Conservation (phyloP, 2,113 vertebrate species). For the Choloepus hoffmanni region DNA sequence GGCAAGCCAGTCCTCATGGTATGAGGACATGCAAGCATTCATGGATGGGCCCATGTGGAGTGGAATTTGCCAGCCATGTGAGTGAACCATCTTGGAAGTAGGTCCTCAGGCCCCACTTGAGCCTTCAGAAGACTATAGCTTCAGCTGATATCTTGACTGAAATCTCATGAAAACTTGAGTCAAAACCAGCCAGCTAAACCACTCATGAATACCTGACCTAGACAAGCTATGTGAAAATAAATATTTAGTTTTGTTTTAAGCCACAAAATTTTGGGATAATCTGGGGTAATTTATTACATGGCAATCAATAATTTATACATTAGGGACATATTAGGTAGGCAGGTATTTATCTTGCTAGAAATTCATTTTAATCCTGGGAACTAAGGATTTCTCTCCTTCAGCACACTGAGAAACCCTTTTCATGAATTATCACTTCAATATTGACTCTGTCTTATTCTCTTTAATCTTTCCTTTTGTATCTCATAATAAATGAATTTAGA, state of each 20-base stretch:
- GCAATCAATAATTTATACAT: not conserved
- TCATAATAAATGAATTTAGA: not conserved
- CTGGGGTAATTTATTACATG: not conserved
- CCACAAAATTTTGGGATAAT: not conserved
- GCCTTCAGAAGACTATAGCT: not conserved
- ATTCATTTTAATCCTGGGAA: not conserved
- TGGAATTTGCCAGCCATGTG: not conserved
- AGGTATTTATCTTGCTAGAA: not conserved
- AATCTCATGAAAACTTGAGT: not conserved
- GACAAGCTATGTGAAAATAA: not conserved
- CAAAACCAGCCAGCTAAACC: not conserved
- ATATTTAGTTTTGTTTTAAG: not conserved
- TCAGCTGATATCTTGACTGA: not conserved
- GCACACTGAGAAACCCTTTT: not conserved
- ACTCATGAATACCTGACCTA: not conserved
- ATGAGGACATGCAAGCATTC: not conserved
- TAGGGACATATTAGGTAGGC: not conserved
- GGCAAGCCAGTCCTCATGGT: not conserved
- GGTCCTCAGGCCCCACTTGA: not conserved
- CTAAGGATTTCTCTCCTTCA: not conserved
- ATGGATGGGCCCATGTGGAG: not conserved
- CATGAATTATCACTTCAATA: not conserved
- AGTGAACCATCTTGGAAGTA: not conserved
- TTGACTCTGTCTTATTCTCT: not conserved
- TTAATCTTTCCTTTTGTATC: not conserved